These are phyloP conservation scores for Ectobius pallidus DNA, from an alignment of 2,888 invertebrate species.

Conservation along the genomic window DNA sequence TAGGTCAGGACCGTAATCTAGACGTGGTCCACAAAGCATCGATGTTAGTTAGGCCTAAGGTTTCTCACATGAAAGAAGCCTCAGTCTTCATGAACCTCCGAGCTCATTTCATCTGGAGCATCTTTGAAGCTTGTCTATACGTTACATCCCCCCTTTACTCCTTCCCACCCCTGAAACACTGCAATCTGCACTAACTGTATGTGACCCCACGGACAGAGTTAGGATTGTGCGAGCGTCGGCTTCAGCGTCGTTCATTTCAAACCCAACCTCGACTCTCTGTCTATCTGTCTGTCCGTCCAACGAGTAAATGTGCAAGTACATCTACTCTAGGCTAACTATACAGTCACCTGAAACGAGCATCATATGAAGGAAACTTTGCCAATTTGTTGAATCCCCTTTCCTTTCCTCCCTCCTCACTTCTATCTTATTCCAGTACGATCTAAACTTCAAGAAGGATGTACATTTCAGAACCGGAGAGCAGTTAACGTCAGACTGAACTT, in stretches of 20 bases:
- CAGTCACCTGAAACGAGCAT: conserved; percentile 31
- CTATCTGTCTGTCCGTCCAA: conserved; percentile 11
- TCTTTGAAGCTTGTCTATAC: conserved; percentile 10
- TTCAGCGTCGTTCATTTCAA: conserved; percentile 2
- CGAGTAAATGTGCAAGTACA: conserved; percentile 1
- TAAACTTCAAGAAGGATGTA: not conserved
- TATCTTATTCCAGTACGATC: not conserved
- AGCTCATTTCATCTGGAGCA: conserved; percentile 15
- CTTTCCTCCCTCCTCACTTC: not conserved
- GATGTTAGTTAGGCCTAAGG: too few relatives aligned
- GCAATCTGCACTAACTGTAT: conserved; percentile 15
- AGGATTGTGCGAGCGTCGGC: not conserved
- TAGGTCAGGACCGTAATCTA: too few relatives aligned
- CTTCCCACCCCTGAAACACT: not conserved
- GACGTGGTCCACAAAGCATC: too few relatives aligned
- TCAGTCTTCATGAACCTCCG: conserved; percentile 17
- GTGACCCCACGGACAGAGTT: conserved; percentile 6
- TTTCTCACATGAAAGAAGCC: too few relatives aligned
- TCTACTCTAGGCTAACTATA: not conserved
- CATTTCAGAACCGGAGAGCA: too few relatives aligned
- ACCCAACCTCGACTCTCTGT: too few relatives aligned
- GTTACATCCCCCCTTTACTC: not conserved
- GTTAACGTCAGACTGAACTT: not conserved
- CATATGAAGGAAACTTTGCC: conserved; percentile 34
- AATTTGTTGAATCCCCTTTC: conserved; percentile 32